These are phyloP conservation scores for Epinephelus moara DNA, from an alignment of 2,113 vertebrate species.

Conservation along the genomic window DNA sequence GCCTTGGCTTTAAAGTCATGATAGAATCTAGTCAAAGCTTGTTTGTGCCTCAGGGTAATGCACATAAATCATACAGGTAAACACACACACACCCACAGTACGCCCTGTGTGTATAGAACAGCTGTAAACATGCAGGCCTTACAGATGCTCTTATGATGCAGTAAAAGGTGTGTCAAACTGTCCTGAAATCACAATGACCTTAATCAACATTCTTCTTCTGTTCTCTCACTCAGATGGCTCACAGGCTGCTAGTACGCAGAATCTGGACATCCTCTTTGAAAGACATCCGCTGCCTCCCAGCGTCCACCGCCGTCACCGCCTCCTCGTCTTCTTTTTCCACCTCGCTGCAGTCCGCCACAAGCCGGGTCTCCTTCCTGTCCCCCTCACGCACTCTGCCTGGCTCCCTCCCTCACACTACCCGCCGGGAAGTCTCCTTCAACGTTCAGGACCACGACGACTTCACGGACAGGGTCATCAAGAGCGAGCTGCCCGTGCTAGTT, in stretches of 20 bases:
- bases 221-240: constrained; percentile 89
- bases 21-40: neutral
- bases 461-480: constrained; percentile 94
- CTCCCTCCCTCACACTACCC: constrained; percentile 48
- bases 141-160: neutral
- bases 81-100: neutral
- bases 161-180: neutral
- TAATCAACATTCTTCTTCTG: neutral
- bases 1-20: too few relatives aligned
- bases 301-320: neutral
- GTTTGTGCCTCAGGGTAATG: neutral
- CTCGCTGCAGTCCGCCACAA: constrained; percentile 47
- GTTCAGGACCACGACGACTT: constrained; percentile 95
- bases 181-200: neutral
- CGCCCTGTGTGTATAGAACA: neutral
- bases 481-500: constrained; percentile 90
- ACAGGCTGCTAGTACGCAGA: constrained; percentile 85
- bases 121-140: constrained; percentile 18
- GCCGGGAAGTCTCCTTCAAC: constrained; percentile 87
- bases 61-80: neutral
- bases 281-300: constrained; percentile 63
- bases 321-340: constrained; percentile 53
- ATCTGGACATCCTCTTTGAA: constrained; percentile 77
- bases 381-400: constrained; percentile 50
- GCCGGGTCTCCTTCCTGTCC: constrained; percentile 56